These are phyloP conservation scores for Lagopus muta DNA, from an alignment of 2,113 vertebrate genomes.

Conservation along the genomic window DNA sequence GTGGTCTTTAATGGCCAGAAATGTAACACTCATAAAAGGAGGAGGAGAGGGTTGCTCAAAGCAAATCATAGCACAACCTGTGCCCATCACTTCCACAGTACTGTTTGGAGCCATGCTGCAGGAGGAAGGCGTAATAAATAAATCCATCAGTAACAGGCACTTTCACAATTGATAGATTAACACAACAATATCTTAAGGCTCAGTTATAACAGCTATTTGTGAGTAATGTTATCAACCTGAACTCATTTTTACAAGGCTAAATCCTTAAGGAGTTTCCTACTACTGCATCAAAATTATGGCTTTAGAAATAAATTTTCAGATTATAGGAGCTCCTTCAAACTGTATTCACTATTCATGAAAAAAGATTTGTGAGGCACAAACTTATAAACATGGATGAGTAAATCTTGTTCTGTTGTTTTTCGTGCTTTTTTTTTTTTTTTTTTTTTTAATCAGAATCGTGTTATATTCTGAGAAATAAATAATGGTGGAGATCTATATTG, in stretches of 20 bases:
- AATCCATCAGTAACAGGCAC: not conserved
- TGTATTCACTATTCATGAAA: not conserved
- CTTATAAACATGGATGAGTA: not conserved
- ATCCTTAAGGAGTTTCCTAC: not conserved
- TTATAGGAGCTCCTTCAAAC: not conserved
- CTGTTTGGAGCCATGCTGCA: not conserved
- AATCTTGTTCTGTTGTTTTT: not conserved
- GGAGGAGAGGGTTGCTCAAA: not conserved
- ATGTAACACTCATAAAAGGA: conserved; percentile 4
- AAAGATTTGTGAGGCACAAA: not conserved
- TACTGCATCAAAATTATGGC: not conserved
- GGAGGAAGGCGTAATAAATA: not conserved
- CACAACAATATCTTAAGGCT: not conserved
- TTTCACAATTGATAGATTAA: not conserved
- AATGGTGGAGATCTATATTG: not conserved
- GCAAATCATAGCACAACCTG: not conserved
- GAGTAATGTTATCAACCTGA: not conserved
- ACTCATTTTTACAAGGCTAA: not conserved
- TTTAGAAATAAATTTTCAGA: not conserved
- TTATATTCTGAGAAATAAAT: conserved; percentile 22
- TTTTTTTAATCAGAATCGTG: not conserved
- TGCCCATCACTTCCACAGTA: not conserved
- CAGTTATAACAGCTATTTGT: not conserved
- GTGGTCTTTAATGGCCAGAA: fast-evolving
- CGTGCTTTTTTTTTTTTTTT: no score